Evolutionary conservation across 2,797 vertebrate species (phyloP).

Genomic region (Rhyacichthys aspro): DNA sequence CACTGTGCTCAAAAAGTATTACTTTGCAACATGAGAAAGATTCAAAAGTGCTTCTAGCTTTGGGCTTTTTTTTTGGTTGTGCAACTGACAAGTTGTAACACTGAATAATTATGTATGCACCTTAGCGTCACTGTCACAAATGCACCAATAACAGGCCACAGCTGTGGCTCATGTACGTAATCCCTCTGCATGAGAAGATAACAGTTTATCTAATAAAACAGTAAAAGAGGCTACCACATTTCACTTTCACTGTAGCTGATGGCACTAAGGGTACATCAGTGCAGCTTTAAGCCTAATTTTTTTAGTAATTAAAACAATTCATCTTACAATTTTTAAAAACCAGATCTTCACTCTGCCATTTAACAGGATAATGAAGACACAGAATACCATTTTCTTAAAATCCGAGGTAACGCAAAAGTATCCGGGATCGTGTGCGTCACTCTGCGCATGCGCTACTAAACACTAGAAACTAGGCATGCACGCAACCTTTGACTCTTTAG

Average conservation of each 20-base stretch:
- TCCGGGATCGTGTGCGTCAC: too few species aligned
- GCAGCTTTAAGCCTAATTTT: neutral
- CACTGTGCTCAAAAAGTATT: neutral
- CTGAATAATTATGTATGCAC: constrained; percentile 12
- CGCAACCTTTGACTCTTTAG: too few species aligned
- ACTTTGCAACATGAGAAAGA: neutral
- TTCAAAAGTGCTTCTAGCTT: constrained; percentile 13
- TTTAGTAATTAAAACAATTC: too few species aligned
- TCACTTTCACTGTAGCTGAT: constrained; percentile 3
- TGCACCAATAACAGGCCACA: constrained; percentile 28
- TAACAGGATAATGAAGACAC: too few species aligned
- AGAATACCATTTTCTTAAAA: too few species aligned
- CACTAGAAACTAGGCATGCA: too few species aligned
- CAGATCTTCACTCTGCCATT: too few species aligned
- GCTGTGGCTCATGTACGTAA: constrained; percentile 31
- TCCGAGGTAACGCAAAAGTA: too few species aligned
- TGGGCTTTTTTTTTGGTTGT: constrained; percentile 1
- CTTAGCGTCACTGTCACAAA: constrained; percentile 19
- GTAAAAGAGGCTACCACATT: constrained; percentile 13
- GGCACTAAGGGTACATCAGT: neutral
- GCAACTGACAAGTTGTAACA: constrained; percentile 11
- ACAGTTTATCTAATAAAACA: constrained; percentile 63
- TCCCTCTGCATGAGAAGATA: constrained; percentile 74
- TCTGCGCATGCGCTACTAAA: too few species aligned
- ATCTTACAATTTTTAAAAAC: too few species aligned